phyloP scores from a whole-genome alignment of 2,888 invertebrate species.

The Horisme vitalbata region DNA sequence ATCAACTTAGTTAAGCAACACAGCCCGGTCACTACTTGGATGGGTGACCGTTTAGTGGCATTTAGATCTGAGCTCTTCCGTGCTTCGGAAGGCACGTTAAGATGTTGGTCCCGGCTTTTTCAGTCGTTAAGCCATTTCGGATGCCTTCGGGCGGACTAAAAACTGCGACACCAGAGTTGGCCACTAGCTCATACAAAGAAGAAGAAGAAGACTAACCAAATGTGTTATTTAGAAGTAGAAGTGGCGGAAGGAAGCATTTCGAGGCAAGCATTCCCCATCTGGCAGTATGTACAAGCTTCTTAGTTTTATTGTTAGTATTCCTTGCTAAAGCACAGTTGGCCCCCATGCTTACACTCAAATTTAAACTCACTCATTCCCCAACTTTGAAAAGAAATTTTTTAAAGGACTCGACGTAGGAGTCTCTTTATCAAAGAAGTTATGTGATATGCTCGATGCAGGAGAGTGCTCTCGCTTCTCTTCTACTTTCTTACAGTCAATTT shows the following conservation, averaged over 20 bases:
- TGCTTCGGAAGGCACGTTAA: no score
- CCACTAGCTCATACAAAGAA: no score
- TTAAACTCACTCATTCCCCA: conserved; percentile 77
- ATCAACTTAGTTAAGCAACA: no score
- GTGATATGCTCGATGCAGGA: conserved; percentile 68
- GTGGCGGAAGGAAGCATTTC: conserved; percentile 16
- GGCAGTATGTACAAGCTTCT: conserved; percentile 24
- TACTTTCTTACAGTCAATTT: conserved; percentile 72
- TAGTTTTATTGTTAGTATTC: conserved; percentile 27
- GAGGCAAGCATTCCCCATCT: conserved; percentile 30
- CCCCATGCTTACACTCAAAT: conserved; percentile 66
- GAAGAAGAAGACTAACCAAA: no score
- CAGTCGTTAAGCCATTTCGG: no score
- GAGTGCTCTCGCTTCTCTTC: conserved; percentile 57
- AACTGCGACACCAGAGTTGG: no score
- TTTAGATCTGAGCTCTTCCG: no score
- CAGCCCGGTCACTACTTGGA: no score
- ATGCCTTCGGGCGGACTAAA: no score
- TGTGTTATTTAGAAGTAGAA: no score
- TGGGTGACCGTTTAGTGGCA: no score
- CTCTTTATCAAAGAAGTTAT: conserved; percentile 67
- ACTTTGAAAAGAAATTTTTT: conserved; percentile 71
- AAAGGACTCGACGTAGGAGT: conserved; percentile 72
- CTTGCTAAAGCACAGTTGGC: conserved; percentile 34
- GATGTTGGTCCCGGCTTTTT: no score